A percentile compares a stretch with the other conserved stretches of the same genome.
Conservation (phyloP, 2,113 vertebrate species). For the Zonotrichia leucophrys region DNA sequence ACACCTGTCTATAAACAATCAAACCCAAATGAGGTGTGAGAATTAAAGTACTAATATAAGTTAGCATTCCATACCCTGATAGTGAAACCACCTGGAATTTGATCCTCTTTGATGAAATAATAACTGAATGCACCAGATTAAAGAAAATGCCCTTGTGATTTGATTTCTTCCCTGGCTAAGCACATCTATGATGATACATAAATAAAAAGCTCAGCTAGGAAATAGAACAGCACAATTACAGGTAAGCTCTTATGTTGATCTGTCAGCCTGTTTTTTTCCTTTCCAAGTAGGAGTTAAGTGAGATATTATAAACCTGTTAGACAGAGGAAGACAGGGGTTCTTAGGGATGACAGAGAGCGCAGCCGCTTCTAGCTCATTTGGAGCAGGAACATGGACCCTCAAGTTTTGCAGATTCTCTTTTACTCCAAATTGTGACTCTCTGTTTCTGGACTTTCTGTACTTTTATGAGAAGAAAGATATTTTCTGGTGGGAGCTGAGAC, state of each 20-base stretch:
- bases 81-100: background rate
- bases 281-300: background rate
- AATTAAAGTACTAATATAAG: background rate
- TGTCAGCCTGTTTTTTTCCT: background rate
- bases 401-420: background rate
- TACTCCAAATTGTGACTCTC: background rate
- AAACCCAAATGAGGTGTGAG: background rate
- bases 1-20: background rate
- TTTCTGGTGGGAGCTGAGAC: background rate
- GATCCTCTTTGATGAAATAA: background rate
- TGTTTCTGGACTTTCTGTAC: background rate
- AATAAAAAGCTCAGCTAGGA: background rate
- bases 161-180: background rate
- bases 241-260: background rate
- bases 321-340: background rate
- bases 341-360: background rate
- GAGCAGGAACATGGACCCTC: rapidly evolving
- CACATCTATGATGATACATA: background rate
- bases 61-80: background rate
- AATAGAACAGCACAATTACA: background rate
- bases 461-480: background rate
- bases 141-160: background rate
- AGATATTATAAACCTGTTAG: background rate
- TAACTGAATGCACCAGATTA: background rate
- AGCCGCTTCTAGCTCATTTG: background rate